Evolutionary conservation across 64 coral and sea anemone genomes (phyloP), one percentile per base, ranked within the genome.

Genomic region (Cladopsammia gracilis): DNA sequence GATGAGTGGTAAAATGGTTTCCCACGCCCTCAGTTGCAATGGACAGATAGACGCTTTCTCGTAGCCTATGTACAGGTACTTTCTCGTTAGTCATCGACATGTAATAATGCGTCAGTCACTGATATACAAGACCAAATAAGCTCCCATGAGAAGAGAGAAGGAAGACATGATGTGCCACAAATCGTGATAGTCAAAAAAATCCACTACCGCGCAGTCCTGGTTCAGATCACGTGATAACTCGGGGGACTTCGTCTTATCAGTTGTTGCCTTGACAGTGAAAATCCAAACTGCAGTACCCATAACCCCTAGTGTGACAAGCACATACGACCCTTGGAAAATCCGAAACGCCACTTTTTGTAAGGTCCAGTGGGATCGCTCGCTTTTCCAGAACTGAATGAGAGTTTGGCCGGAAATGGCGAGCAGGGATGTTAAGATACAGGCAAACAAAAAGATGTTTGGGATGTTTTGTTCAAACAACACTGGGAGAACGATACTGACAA

Each of bases 161-260:
- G 94, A 95, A 5, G 94, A 95, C 74, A 91, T 12, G 9, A 95
- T 95, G 45, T 95, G 94, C 94, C 94, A 95, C 12, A 81, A 19
- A 79, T 95, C 94, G 24, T 95, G 94, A 44, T 80, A 59, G 26
- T 91, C 94, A 56, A 90, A 95, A 73, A 95, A 95, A 4, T 46
- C 65, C 62, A 82, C 82, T 1, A 95, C 20, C 1, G 82, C 9
- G 64, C 96, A 98, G 13, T 86, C 90, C 14, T 71, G 58, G 80
- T 98, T 98, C 19, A 87, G 75, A 18, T 92, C 85, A 44, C 96
- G 93, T 19, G 96, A 98, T 15, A 56, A 15, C 34, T 68, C 52
- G 14, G 89, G 85, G 11, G 16, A 5, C 1, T 56, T 13, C 19
- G 79, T 83, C 42, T 98, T 98, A 22, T 92, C 58, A 14, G 89